Evolutionary conservation across 1,140 invertebrate genomes (phyloP).

Genomic region (Glomeris maerens): DNA sequence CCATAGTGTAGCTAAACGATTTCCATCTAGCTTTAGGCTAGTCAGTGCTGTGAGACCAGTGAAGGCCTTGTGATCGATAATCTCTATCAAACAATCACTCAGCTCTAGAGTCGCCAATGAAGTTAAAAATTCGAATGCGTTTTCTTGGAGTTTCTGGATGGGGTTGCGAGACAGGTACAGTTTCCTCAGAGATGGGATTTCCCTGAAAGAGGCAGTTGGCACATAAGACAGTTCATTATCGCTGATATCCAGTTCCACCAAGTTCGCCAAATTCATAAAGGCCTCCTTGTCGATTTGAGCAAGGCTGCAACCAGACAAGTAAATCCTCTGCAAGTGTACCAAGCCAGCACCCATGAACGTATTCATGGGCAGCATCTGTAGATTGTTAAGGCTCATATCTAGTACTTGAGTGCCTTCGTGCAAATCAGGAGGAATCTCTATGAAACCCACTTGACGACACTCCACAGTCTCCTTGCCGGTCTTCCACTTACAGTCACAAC

Average conservation of each 20-base stretch:
- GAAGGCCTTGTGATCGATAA: constrained; percentile 55
- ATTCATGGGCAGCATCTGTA: constrained; percentile 61
- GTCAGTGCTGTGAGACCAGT: constrained; percentile 48
- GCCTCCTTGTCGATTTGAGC: constrained; percentile 65
- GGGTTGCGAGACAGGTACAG: constrained; percentile 56
- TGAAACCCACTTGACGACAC: constrained; percentile 62
- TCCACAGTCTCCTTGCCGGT: constrained; percentile 79
- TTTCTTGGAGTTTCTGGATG: constrained; percentile 40
- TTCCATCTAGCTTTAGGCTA: constrained; percentile 50
- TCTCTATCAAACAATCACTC: constrained; percentile 53
- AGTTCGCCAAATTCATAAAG: constrained; percentile 67
- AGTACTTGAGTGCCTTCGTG: constrained; percentile 77
- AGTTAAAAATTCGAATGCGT: constrained; percentile 53
- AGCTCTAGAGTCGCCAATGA: constrained; percentile 56
- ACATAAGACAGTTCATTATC: constrained; percentile 51
- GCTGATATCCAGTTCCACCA: constrained; percentile 70
- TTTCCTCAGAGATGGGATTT: constrained; percentile 51
- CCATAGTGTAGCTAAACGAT: constrained; percentile 48
- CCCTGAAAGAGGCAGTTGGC: constrained; percentile 52
- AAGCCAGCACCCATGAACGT: constrained; percentile 62
- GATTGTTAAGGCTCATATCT: constrained; percentile 69
- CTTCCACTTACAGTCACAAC: constrained; percentile 80
- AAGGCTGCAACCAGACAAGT: constrained; percentile 61
- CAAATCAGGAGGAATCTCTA: constrained; percentile 62
- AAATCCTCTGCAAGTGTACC: constrained; percentile 71